These are phyloP conservation scores for Sarcophilus harrisii DNA, from an alignment of 2,797 vertebrate genomes.

Conservation along the genomic window DNA sequence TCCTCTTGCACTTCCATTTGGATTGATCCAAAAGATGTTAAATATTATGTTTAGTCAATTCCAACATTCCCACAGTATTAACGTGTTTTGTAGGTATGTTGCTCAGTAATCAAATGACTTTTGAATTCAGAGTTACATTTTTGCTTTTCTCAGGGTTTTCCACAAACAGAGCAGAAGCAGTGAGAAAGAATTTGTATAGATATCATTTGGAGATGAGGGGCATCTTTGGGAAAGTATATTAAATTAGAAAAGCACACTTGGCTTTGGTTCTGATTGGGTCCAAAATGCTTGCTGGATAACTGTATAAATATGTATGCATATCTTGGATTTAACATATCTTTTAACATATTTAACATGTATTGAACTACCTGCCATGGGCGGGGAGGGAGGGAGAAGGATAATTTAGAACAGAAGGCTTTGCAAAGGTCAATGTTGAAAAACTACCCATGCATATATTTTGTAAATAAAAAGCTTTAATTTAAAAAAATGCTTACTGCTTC, in stretches of 20 bases:
- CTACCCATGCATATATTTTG: no score
- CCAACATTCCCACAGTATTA: background rate
- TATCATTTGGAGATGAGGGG: background rate
- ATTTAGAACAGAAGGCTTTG: no score
- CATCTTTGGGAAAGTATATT: accelerated
- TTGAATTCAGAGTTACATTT: background rate
- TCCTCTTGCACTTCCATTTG: background rate
- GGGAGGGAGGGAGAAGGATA: no score
- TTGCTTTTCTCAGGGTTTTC: background rate
- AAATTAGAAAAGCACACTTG: background rate
- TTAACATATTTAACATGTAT: no score
- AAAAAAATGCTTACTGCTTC: no score
- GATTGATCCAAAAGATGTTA: background rate
- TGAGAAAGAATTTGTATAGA: background rate
- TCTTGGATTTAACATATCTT: no score
- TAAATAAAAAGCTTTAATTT: no score
- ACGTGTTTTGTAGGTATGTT: background rate
- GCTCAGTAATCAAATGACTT: background rate
- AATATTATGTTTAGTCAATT: background rate
- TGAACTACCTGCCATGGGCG: no score
- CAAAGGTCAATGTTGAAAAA: no score
- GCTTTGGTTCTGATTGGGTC: background rate
- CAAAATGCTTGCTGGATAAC: background rate
- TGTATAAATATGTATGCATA: no score
- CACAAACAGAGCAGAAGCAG: background rate